Evolutionary conservation across 2,888 invertebrate genomes (phyloP).

Genomic region (Protula sp.): DNA sequence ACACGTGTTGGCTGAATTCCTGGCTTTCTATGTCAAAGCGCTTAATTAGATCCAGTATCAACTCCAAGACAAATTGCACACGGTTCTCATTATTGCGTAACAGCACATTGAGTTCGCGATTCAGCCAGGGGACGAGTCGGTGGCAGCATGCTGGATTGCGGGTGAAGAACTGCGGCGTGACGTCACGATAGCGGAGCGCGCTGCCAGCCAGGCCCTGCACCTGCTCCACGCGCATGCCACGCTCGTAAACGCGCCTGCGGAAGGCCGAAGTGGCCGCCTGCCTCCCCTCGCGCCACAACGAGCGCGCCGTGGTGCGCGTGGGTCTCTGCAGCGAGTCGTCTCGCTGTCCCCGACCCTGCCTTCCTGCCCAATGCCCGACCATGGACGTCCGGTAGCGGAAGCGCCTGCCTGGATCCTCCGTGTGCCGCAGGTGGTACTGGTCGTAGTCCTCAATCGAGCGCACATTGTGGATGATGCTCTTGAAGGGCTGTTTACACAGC

Average conservation of each 20-base stretch:
- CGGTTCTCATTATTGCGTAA: conserved; percentile 53
- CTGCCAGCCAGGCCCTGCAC: conserved; percentile 58
- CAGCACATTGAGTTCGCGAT: conserved; percentile 75
- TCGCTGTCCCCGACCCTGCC: conserved; percentile 17
- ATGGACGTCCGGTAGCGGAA: conserved; percentile 51
- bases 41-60: conserved; percentile 64
- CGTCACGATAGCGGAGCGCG: conserved; percentile 26
- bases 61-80: conserved; percentile 61
- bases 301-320: conserved; percentile 10
- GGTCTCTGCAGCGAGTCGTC: conserved; percentile 26
- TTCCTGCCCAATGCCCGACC: conserved; percentile 31
- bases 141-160: conserved; percentile 72
- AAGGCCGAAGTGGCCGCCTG: conserved; percentile 47
- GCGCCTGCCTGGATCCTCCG: conserved; percentile 13
- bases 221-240: conserved; percentile 73
- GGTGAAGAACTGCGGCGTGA: conserved; percentile 44
- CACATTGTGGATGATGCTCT: conserved; percentile 87
- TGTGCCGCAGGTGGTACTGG: conserved; percentile 61
- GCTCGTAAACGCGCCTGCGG: conserved; percentile 69
- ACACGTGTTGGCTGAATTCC: conserved; percentile 68
- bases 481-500: conserved; percentile 85
- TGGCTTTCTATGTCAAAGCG: conserved; percentile 55
- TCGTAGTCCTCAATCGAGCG: conserved; percentile 82
- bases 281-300: conserved; percentile 12
- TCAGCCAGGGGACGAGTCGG: conserved; percentile 81